A percentile compares a stretch with the other conserved stretches of the same genome.
phyloP scores from a whole-genome alignment of 2,888 invertebrate species.

The Dascillus cervinus region DNA sequence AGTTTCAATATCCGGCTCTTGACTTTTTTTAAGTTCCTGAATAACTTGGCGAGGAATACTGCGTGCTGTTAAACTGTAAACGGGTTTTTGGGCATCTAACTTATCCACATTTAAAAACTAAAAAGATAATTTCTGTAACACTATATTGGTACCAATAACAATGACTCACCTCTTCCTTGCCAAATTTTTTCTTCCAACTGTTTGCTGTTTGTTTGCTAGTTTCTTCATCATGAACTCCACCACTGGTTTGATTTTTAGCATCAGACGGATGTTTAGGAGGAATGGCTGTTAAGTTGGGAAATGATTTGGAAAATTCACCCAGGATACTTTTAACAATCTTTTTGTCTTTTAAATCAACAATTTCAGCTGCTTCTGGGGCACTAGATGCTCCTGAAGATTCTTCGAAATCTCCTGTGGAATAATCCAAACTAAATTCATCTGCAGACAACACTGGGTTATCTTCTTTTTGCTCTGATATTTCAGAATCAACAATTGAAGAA shows the following conservation, averaged over 20 bases:
- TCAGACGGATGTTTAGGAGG: slow-evolving; percentile 10
- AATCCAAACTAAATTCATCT: slow-evolving; percentile 23
- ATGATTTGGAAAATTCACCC: slow-evolving; percentile 29
- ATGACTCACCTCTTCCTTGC: slow-evolving; percentile 29
- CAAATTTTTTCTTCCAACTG: slow-evolving; percentile 31
- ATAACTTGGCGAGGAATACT: slow-evolving; percentile 69
- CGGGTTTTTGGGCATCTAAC: slow-evolving; percentile 39
- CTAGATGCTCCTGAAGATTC: slow-evolving; percentile 8
- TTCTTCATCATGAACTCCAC: too few species aligned
- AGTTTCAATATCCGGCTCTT: slow-evolving; percentile 1
- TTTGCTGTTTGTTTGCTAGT: too few species aligned
- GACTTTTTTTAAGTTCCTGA: slow-evolving; percentile 50
- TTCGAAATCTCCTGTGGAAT: slow-evolving; percentile 16
- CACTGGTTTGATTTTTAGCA: too few species aligned
- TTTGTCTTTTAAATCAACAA: slow-evolving; percentile 24
- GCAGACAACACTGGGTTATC: too few species aligned
- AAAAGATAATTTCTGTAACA: too few species aligned
- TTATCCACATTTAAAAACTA: too few species aligned
- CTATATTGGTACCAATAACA: too few species aligned
- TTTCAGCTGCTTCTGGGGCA: slow-evolving; percentile 20
- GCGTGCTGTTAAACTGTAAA: slow-evolving; percentile 73
- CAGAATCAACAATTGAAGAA: too few species aligned
- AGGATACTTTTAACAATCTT: slow-evolving; percentile 27
- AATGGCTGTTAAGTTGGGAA: slow-evolving; percentile 21
- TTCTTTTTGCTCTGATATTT: too few species aligned